A percentile compares a stretch with the other conserved stretches of the same genome.
Conservation (phyloP, 2,888 invertebrate species). For the Pollenia griseotomentosa region DNA sequence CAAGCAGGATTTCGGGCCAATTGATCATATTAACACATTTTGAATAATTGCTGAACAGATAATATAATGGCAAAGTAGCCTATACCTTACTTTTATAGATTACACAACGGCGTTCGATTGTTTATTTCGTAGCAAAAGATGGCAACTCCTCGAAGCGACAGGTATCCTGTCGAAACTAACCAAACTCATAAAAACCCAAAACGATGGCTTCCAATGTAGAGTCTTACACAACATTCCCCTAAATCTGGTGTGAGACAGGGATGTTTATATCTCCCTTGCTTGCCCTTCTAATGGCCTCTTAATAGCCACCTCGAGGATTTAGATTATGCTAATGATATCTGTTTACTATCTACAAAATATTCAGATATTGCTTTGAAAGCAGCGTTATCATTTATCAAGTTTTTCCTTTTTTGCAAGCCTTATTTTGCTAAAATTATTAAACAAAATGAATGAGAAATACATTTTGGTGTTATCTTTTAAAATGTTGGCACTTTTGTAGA, state of each 20-base stretch:
- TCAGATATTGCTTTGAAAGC: too few species aligned
- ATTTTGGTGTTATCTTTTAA: too few species aligned
- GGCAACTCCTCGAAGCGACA: neutral
- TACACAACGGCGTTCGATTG: neutral
- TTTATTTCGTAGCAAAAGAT: neutral
- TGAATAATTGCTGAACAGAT: neutral
- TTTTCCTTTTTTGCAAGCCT: too few species aligned
- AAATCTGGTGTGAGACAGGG: conserved; percentile 1
- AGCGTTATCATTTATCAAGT: too few species aligned
- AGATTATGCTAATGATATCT: neutral
- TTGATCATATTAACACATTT: too few species aligned
- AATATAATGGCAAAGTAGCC: neutral
- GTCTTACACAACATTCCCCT: neutral
- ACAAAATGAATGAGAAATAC: too few species aligned
- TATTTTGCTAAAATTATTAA: too few species aligned
- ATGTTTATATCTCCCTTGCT: neutral
- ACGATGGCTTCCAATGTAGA: too few species aligned
- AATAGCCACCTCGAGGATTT: neutral
- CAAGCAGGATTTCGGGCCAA: too few species aligned
- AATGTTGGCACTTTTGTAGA: too few species aligned
- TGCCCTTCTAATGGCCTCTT: neutral
- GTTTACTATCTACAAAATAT: neutral
- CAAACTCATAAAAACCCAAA: too few species aligned
- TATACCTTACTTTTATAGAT: neutral
- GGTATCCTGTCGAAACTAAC: too few species aligned